These are phyloP conservation scores for Zosterops borbonicus DNA, from an alignment of 2,113 vertebrate genomes.

Conservation along the genomic window DNA sequence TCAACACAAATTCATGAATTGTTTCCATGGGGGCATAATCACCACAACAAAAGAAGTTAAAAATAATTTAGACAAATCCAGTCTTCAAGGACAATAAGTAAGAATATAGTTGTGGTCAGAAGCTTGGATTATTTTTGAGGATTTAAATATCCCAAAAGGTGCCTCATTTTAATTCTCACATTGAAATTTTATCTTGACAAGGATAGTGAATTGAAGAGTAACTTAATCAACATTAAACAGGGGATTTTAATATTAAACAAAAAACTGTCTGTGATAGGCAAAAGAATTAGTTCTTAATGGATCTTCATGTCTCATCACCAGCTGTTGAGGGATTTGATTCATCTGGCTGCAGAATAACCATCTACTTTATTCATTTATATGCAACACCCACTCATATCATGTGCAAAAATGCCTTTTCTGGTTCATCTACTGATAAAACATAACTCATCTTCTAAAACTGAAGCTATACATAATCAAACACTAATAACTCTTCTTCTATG, in stretches of 20 bases:
- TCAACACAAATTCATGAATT: not conserved
- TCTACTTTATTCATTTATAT: not conserved
- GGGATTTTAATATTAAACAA: slow-evolving; percentile 22
- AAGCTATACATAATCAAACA: not conserved
- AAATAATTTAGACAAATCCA: slow-evolving; percentile 18
- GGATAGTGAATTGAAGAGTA: not conserved
- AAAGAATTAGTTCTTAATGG: not conserved
- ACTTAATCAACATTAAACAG: not conserved
- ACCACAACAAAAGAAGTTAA: not conserved
- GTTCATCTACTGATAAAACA: not conserved
- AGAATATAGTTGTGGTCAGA: slow-evolving; percentile 52
- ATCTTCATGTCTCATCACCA: not conserved
- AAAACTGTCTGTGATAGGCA: not conserved
- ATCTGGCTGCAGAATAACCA: not conserved
- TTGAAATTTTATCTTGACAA: not conserved
- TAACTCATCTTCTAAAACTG: not conserved
- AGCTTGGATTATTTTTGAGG: slow-evolving; percentile 36
- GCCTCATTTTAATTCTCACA: not conserved
- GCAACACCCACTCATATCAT: not conserved
- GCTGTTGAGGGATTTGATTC: not conserved
- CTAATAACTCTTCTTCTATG: not conserved
- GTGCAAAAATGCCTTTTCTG: not conserved
- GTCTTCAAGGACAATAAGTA: slow-evolving; percentile 49
- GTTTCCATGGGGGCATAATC: not conserved
- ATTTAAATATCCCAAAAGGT: slow-evolving; percentile 26